Percentiles rank a stretch among this genome's conserved stretches.
These are phyloP conservation scores for Neodon shergylaensis DNA, from an alignment of 2,113 vertebrate species.

Conservation along the genomic window DNA sequence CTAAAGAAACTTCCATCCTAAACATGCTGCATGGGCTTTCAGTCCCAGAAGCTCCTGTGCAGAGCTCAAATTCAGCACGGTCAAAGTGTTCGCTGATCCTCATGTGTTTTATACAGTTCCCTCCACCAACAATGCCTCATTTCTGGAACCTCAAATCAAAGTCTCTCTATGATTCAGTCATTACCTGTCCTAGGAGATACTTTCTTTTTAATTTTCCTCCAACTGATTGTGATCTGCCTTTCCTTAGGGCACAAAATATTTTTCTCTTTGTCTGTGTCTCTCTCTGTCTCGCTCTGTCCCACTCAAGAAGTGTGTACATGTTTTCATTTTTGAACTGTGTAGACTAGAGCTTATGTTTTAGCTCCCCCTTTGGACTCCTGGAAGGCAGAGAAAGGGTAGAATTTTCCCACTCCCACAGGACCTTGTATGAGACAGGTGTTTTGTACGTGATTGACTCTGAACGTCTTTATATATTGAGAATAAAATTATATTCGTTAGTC, in stretches of 20 bases:
- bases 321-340: background rate
- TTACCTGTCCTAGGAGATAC: background rate
- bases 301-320: background rate
- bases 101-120: background rate
- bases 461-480: background rate
- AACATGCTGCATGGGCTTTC: background rate
- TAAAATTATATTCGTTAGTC: background rate
- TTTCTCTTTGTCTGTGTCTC: background rate
- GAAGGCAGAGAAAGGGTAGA: background rate
- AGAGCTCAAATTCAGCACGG: background rate
- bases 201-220: background rate
- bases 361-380: background rate
- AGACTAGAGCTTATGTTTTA: background rate
- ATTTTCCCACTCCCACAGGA: background rate
- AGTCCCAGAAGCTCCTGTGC: background rate
- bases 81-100: background rate
- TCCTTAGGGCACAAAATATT: background rate
- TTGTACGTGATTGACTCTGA: background rate
- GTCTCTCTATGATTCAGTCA: background rate
- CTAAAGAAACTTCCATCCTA: conserved; percentile 5
- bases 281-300: background rate
- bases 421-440: background rate
- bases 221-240: background rate
- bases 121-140: background rate
- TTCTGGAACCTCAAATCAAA: background rate